These are phyloP conservation scores for Chymomyza fuscimana DNA, from an alignment of 2,888 invertebrate species.

Conservation along the genomic window DNA sequence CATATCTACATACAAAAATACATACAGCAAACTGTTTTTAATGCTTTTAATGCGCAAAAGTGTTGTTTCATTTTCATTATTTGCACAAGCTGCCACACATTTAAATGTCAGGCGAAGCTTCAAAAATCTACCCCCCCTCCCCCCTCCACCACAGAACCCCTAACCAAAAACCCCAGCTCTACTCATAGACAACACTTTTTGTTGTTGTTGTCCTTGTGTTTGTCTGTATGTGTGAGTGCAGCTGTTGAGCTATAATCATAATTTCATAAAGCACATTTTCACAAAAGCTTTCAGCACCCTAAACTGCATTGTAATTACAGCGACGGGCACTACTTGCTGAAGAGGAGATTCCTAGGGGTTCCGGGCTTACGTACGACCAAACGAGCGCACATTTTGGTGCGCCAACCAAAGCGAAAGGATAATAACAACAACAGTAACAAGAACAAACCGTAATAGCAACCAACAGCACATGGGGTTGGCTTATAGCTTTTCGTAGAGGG, in stretches of 20 bases:
- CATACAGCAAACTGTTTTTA: constrained; percentile 71
- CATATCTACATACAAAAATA: constrained; percentile 45
- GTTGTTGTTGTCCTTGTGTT: background rate
- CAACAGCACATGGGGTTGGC: background rate
- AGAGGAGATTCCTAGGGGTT: background rate
- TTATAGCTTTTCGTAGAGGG: background rate
- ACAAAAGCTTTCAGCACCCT: constrained; percentile 76
- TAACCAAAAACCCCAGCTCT: background rate
- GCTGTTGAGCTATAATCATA: constrained; percentile 76
- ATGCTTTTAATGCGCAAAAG: constrained; percentile 74
- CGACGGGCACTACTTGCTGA: constrained; percentile 20
- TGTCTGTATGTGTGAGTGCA: constrained; percentile 44
- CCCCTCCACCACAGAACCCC: no score
- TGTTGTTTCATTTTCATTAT: constrained; percentile 75
- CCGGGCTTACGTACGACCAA: constrained; percentile 41
- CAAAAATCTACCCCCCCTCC: background rate
- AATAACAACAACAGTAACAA: constrained; percentile 55
- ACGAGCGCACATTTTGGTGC: constrained; percentile 53
- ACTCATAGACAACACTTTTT: constrained; percentile 29
- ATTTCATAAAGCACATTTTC: constrained; percentile 77
- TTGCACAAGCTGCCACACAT: constrained; percentile 72
- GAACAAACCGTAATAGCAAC: constrained; percentile 6
- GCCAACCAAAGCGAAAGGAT: constrained; percentile 69
- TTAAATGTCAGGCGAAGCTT: constrained; percentile 54
- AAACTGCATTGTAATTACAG: constrained; percentile 74